Evolutionary conservation across 2,797 vertebrate species (phyloP).

Genomic region (Phalloptychus januarius): DNA sequence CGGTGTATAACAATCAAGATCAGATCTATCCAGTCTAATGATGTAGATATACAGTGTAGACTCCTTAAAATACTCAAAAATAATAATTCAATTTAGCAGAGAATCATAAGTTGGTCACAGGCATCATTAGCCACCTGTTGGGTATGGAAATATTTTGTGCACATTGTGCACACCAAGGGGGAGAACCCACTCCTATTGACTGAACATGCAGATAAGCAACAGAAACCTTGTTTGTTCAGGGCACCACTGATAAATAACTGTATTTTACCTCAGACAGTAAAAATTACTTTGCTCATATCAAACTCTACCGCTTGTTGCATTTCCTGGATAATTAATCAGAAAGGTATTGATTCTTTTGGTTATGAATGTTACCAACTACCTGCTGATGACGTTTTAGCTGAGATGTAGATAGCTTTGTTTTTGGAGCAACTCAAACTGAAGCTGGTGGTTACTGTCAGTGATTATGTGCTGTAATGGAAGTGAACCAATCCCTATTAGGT

Average conservation of each 20-base stretch:
- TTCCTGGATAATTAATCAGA: not conserved
- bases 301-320: not conserved
- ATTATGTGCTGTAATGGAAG: conserved; percentile 23
- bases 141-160: not conserved
- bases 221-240: not conserved
- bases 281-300: not conserved
- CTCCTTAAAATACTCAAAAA: not conserved
- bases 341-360: conserved; percentile 17
- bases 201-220: not conserved
- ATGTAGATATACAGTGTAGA: not conserved
- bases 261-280: not conserved
- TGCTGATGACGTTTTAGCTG: conserved; percentile 32
- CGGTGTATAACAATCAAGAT: not conserved
- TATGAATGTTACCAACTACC: conserved; percentile 27
- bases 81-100: not conserved
- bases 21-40: not conserved
- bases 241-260: not conserved
- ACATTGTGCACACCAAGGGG: not conserved
- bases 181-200: not conserved
- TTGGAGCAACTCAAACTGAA: conserved; percentile 14
- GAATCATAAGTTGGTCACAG: not conserved
- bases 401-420: conserved; percentile 37
- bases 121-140: not conserved
- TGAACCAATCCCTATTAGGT: conserved; percentile 24
- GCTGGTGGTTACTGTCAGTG: conserved; percentile 33